These are phyloP conservation scores for Lypha dubia DNA, from an alignment of 2,888 invertebrate species.

Conservation along the genomic window DNA sequence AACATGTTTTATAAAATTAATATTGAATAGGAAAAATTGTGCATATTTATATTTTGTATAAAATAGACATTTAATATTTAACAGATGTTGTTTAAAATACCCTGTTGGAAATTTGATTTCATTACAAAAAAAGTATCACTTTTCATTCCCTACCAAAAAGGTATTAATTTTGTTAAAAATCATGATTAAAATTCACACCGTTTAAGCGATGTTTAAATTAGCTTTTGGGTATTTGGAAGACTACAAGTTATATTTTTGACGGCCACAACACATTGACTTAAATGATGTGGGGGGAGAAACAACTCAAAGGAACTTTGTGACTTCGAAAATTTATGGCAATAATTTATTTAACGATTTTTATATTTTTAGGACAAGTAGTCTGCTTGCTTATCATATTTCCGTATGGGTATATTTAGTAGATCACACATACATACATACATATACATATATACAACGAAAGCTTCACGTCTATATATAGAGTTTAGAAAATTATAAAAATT, in stretches of 20 bases:
- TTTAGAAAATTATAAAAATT: constrained; percentile 67
- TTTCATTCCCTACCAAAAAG: neutral
- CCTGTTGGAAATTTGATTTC: constrained; percentile 39
- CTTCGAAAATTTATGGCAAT: too few relatives aligned
- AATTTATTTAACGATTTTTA: too few relatives aligned
- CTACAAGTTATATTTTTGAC: too few relatives aligned
- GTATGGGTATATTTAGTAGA: constrained; percentile 8
- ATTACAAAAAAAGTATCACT: neutral
- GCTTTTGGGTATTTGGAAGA: too few relatives aligned
- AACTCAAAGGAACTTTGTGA: too few relatives aligned
- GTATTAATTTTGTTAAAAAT: neutral
- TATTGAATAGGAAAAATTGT: constrained; percentile 18
- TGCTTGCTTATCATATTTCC: too few relatives aligned
- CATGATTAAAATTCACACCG: too few relatives aligned
- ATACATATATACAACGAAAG: constrained; percentile 80
- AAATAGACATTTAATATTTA: constrained; percentile 26
- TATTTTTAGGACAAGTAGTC: neutral
- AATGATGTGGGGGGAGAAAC: too few relatives aligned
- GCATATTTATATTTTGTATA: constrained; percentile 12
- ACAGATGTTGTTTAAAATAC: neutral
- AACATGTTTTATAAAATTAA: constrained; percentile 22
- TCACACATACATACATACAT: constrained; percentile 26
- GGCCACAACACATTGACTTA: too few relatives aligned
- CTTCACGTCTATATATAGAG: constrained; percentile 76
- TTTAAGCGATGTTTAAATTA: too few relatives aligned